Evolutionary conservation across 2,797 vertebrate species (phyloP), one percentile per base, ranked within the genome.

Genomic region (Coregonus sp.): DNA sequence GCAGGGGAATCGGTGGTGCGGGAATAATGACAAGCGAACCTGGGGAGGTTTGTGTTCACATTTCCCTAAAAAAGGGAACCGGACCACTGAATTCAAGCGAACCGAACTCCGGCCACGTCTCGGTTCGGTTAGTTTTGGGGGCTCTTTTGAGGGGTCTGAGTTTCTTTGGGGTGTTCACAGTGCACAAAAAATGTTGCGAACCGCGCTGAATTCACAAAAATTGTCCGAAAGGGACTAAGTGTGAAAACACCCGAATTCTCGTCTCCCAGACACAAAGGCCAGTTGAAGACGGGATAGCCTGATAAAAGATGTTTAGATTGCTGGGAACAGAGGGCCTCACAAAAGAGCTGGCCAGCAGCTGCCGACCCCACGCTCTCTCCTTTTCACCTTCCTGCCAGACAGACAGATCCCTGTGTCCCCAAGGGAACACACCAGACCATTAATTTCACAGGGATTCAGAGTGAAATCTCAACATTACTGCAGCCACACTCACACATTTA

Each of bases 301-400:
- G 87, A 91, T 82, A 66, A 72, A 75, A 68, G 85, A 86, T 75
- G 80, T 86, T 85, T 76, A 85, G 84, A 80, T 86, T 82, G 87
- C 91, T 92, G 91, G 90, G 91, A 94, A 92, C 89, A 59, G 82
- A 73, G 50, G 35, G 66, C 76, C 77, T 82, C 88, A 94, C 91
- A 94, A 94, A 91, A 88, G 92, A 78, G 1, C 80, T 78, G 88
- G 88, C 89, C 87, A 88, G 90, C 91, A 93, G 92, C 92, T 92
- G 92, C 85, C 31, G 90, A 86, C 89, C 86, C 89, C 86, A 35
- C 73, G 14, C 35, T 20, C 25, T 47, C 52, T 67, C 74, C 67
- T 16, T 20, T 65, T 52, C 72, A 25, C 81, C 80, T 76, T 82
- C 82, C 82, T 90, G 85, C 92, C 91, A 92, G 89, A 90, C 91